A percentile compares a stretch with the other conserved stretches of the same genome.
Conservation (phyloP, 2,797 vertebrate species). For the Astyanax mexicanus region DNA sequence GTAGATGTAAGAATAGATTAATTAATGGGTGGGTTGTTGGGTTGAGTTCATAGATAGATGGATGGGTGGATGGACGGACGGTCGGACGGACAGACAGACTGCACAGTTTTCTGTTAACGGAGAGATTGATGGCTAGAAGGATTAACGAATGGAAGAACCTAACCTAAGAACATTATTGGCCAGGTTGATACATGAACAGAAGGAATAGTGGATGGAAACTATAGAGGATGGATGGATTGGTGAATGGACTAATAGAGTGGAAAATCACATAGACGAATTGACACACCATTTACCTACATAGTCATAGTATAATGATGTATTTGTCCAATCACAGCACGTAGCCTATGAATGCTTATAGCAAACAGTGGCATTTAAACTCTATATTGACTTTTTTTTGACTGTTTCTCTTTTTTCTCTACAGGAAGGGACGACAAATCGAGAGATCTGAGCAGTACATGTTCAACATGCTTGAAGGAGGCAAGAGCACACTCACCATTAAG, state of each 20-base stretch:
- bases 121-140: too few species aligned
- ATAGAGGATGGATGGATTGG: neutral
- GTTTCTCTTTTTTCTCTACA: constrained; percentile 59
- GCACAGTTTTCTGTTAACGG: too few species aligned
- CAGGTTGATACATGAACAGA: too few species aligned
- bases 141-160: too few species aligned
- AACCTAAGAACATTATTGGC: too few species aligned
- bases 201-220: neutral
- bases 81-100: too few species aligned
- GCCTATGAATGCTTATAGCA: neutral
- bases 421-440: constrained; percentile 87
- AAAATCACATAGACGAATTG: neutral
- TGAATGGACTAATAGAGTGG: neutral
- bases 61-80: neutral
- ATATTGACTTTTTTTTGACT: neutral
- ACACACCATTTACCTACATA: neutral
- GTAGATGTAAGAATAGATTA: too few species aligned
- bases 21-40: neutral
- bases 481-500: constrained; percentile 86
- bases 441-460: constrained; percentile 86
- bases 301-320: neutral
- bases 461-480: constrained; percentile 79
- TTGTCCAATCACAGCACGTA: neutral
- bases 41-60: neutral
- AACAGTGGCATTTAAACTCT: neutral